Percentiles rank a stretch among this genome's conserved stretches.
Conservation (phyloP, 2,113 vertebrate species). For the Holacanthus passer region DNA sequence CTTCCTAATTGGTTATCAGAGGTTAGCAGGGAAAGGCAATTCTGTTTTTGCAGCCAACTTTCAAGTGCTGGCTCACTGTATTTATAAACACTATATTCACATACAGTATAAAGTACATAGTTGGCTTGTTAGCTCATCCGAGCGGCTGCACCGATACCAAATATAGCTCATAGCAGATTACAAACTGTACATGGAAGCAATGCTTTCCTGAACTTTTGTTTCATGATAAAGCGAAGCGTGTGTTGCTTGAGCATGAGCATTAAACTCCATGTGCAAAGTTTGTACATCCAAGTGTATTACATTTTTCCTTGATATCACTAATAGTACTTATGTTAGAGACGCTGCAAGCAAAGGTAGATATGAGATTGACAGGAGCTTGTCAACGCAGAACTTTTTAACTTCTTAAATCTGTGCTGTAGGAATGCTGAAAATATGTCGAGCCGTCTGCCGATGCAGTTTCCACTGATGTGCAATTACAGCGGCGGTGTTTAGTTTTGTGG, state of each 20-base stretch:
- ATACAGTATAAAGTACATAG: not conserved
- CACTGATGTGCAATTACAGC: not conserved
- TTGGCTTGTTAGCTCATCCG: constrained; percentile 8
- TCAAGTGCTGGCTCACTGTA: not conserved
- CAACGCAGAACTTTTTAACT: no score
- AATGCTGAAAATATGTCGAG: not conserved
- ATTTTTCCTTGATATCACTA: not conserved
- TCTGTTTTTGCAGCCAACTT: constrained; percentile 2
- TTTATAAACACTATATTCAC: constrained; percentile 14
- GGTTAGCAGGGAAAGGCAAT: not conserved
- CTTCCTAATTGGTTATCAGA: not conserved
- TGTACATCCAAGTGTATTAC: not conserved
- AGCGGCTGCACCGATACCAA: not conserved
- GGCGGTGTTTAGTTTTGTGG: not conserved
- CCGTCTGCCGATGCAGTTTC: not conserved
- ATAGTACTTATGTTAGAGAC: not conserved
- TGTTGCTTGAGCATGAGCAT: not conserved
- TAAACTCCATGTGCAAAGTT: not conserved
- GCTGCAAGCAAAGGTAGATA: not conserved
- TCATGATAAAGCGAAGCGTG: not conserved
- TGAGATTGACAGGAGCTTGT: not conserved
- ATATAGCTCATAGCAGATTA: constrained; percentile 1
- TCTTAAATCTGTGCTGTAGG: not conserved
- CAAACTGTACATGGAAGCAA: not conserved
- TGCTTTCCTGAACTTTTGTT: not conserved